phyloP scores from a whole-genome alignment of 2,797 vertebrate species.

The Galagoides demidoff region DNA sequence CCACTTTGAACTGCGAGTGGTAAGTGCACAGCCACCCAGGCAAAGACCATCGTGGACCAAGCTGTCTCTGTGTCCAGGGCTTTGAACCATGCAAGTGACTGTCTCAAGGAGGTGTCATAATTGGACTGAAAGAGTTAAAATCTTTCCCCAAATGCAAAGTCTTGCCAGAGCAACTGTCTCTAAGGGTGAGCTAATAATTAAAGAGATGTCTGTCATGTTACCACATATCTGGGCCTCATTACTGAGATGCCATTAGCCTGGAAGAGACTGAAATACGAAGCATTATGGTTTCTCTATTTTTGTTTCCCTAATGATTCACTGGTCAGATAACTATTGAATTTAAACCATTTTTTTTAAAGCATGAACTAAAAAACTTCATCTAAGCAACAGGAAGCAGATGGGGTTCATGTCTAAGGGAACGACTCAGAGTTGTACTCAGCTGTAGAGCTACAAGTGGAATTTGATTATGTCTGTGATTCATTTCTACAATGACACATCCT shows the following conservation, averaged over 20 bases:
- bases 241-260: neutral
- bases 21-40: neutral
- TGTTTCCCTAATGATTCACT: neutral
- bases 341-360: constrained; percentile 53
- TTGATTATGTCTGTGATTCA: constrained; percentile 60
- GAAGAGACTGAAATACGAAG: neutral
- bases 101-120: neutral
- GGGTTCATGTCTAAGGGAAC: constrained; percentile 16
- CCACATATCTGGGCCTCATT: neutral
- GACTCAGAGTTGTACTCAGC: constrained; percentile 3
- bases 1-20: neutral
- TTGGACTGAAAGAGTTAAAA: neutral
- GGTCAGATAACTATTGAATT: constrained; percentile 2
- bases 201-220: neutral
- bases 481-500: constrained; percentile 45
- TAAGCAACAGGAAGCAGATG: constrained; percentile 63
- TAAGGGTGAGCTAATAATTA: neutral
- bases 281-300: neutral
- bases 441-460: constrained; percentile 16
- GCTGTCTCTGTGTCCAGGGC: neutral
- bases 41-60: neutral
- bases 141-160: neutral
- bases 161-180: neutral
- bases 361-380: constrained; percentile 56
- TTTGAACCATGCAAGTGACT: neutral